These are phyloP conservation scores for Limnodromus scolopaceus DNA, from an alignment of 2,797 vertebrate species.

Conservation along the genomic window DNA sequence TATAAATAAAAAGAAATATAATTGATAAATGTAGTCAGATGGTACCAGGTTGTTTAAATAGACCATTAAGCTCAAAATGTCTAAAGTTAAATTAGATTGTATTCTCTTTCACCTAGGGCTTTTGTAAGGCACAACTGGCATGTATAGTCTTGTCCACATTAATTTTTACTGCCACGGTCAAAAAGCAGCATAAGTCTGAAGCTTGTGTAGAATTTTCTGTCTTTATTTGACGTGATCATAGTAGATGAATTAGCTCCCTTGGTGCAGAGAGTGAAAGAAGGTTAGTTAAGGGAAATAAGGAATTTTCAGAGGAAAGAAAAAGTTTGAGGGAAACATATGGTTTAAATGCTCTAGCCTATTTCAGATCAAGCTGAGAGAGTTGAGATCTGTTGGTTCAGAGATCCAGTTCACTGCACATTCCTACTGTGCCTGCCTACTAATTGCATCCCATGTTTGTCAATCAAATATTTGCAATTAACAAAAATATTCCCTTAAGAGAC, in stretches of 20 bases:
- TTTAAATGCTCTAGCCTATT: conserved; percentile 87
- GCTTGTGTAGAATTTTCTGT: conserved; percentile 69
- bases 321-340: conserved; percentile 92
- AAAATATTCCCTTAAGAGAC: conserved; percentile 87
- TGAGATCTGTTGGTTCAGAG: conserved; percentile 91
- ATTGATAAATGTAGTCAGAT: conserved; percentile 68
- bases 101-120: conserved; percentile 63
- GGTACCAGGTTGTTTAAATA: conserved; percentile 62
- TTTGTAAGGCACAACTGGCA: conserved; percentile 66
- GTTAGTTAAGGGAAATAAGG: conserved; percentile 79
- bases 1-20: conserved; percentile 69
- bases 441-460: conserved; percentile 97
- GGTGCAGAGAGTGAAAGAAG: conserved; percentile 71
- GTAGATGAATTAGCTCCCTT: conserved; percentile 76
- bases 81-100: conserved; percentile 70
- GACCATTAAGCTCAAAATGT: conserved; percentile 64
- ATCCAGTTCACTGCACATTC: conserved; percentile 94
- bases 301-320: conserved; percentile 73
- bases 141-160: conserved; percentile 74
- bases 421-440: conserved; percentile 90
- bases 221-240: conserved; percentile 67
- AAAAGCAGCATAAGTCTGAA: conserved; percentile 68
- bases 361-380: conserved; percentile 90
- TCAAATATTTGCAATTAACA: conserved; percentile 92
- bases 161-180: conserved; percentile 74